Conservation (phyloP, 1,140 invertebrate genomes). For the Luehdorfia chinensis region DNA sequence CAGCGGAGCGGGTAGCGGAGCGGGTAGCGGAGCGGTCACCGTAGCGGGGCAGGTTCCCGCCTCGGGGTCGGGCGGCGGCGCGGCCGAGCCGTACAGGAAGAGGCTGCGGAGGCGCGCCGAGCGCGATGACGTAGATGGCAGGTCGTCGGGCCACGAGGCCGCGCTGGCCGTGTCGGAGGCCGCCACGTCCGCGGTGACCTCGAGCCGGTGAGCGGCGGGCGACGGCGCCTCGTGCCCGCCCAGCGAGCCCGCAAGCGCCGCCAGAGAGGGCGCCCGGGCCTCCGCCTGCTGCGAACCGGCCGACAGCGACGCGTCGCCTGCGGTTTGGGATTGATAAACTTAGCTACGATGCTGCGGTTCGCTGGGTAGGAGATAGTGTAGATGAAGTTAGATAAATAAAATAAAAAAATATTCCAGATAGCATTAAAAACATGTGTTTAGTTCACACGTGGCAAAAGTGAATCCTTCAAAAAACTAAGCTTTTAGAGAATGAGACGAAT, state of each 20-base stretch:
- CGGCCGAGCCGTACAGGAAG: conserved; percentile 54
- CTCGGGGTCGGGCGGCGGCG: conserved; percentile 45
- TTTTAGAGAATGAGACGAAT: too few relatives aligned
- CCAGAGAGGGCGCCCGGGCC: conserved; percentile 55
- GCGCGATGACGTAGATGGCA: conserved; percentile 43
- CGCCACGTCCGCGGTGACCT: conserved; percentile 53
- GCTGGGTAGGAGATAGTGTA: too few relatives aligned
- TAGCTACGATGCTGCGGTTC: too few relatives aligned
- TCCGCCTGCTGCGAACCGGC: conserved; percentile 47
- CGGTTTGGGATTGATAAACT: background rate
- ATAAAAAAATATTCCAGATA: too few relatives aligned
- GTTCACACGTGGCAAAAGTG: too few relatives aligned
- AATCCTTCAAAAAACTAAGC: too few relatives aligned
- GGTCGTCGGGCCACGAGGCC: conserved; percentile 51
- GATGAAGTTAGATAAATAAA: too few relatives aligned
- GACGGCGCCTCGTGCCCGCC: conserved; percentile 40
- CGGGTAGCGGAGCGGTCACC: background rate
- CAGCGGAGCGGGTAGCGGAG: background rate
- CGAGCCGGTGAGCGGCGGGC: conserved; percentile 44
- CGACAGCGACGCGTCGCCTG: conserved; percentile 55
- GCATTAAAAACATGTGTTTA: too few relatives aligned
- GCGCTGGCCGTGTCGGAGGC: conserved; percentile 37
- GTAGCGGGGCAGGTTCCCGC: conserved; percentile 23
- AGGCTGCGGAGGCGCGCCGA: conserved; percentile 49
- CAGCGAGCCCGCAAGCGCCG: conserved; percentile 59